Base-by-base conservation (phyloP, 1,140 invertebrate species). In the Campoletis sonorensis region DNA sequence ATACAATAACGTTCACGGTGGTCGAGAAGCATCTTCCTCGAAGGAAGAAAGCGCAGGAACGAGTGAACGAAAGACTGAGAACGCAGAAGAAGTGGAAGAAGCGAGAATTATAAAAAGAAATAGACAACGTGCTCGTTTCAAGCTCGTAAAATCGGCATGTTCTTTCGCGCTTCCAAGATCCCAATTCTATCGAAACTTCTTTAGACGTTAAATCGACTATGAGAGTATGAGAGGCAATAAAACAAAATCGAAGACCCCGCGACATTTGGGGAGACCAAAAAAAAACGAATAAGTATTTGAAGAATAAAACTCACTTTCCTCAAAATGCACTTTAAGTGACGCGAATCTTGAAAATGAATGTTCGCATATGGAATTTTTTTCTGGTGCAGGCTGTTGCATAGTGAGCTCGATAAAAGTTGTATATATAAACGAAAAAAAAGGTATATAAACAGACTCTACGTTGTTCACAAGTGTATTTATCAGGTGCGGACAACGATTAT, bases 401-500 rank as follows among this genome's bases (percentile, higher is more conserved):
- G 26, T 0, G 23, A 64, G 4, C 23, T 27, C 4, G 10, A 27
- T 11, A 64, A 1, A 27, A 64, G 23, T 64, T 64, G n/a, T 27
- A 27, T 26, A 27, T 26, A 45, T 13, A 13, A 45, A 45, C 13
- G 40, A 45, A 45, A 45, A 45, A 45, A 45, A 45, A 4, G 13
- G 0, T 7, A 26, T n/a, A 33, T 33, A 33, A 7, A 30, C 13
- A 37, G 15, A 33, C 2, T 70, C 67, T 30, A 1, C 4, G 11
- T 30, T 67, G 27, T 67, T 67, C 23, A 10, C 8, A 76, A 77
- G 73, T 77, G 30, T 61, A 33, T 77, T 77, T 77, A 77, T 77
- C 73, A 77, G 73, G 73, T 77, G 73, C 54, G 54, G 73, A 77
- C 73, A 58, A 64, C 73, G 73, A 77, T 77, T 61, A 77, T 54